A percentile compares a stretch with the other conserved stretches of the same genome.
Conservation (phyloP, 2,888 invertebrate species). For the Pachymerium ferrugineum region DNA sequence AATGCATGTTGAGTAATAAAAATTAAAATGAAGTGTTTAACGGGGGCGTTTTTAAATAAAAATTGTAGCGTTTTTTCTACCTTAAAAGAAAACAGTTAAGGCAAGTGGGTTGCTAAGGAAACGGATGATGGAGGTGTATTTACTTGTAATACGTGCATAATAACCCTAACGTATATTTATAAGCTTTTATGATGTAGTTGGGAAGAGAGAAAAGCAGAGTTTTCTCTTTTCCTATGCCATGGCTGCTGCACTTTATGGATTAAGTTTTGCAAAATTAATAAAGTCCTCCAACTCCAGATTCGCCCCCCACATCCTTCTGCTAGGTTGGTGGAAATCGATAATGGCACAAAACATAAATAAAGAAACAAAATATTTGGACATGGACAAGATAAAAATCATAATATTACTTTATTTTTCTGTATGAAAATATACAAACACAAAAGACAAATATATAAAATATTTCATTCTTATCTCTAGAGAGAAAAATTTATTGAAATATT, state of each 20-base stretch:
- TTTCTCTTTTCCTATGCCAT: constrained; percentile 12
- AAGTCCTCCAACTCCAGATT: constrained; percentile 23
- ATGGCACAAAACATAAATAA: constrained; percentile 27
- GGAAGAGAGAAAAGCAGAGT: constrained; percentile 11
- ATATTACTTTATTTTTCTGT: too few species aligned
- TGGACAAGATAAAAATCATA: neutral
- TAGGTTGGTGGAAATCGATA: constrained; percentile 18
- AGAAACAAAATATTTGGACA: constrained; percentile 19
- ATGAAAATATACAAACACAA: neutral
- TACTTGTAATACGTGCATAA: constrained; percentile 15
- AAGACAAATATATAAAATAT: neutral
- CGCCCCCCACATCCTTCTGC: too few species aligned
- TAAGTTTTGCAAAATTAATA: constrained; percentile 27
- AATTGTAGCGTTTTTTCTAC: neutral
- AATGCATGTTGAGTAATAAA: too few species aligned
- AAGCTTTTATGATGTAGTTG: constrained; percentile 14
- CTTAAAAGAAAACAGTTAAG: neutral
- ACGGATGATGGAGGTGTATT: constrained; percentile 10
- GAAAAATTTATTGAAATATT: too few species aligned
- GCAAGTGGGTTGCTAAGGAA: neutral
- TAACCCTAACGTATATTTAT: constrained; percentile 11
- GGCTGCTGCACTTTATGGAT: constrained; percentile 23
- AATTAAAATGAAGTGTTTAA: too few species aligned
- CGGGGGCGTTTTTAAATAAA: too few species aligned
- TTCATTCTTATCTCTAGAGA: too few species aligned